Conservation (phyloP, 2,113 vertebrate genomes). For the Microcebus murinus region DNA sequence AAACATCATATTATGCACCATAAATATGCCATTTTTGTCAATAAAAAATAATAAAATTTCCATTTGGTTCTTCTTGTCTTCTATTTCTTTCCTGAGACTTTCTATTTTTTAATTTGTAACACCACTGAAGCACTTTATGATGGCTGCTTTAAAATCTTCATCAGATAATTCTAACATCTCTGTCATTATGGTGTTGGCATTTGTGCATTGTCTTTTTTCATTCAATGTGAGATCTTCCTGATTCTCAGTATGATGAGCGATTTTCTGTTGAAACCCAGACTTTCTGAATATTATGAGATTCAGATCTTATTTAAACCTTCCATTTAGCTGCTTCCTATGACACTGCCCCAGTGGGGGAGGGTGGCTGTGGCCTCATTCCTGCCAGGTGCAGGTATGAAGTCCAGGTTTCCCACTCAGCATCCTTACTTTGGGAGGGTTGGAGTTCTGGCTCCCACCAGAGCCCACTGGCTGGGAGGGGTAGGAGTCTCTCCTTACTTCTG, state of each 20-base stretch:
- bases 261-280: not conserved
- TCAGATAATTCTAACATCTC: not conserved
- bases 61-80: not conserved
- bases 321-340: not conserved
- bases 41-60: not conserved
- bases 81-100: not conserved
- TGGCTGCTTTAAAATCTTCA: not conserved
- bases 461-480: not conserved
- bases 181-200: not conserved
- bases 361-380: not conserved
- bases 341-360: not conserved
- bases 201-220: not conserved
- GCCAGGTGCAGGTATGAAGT: not conserved
- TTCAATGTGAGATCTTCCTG: not conserved
- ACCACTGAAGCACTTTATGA: not conserved
- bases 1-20: not conserved
- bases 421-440: not conserved
- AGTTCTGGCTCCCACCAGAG: not conserved
- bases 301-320: not conserved
- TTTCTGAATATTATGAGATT: not conserved
- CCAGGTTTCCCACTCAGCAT: not conserved
- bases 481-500: not conserved
- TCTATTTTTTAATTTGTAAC: not conserved
- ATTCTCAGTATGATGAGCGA: not conserved
- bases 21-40: not conserved